Conservation (phyloP, 2,888 invertebrate genomes). For the Dryadula phaetusa region DNA sequence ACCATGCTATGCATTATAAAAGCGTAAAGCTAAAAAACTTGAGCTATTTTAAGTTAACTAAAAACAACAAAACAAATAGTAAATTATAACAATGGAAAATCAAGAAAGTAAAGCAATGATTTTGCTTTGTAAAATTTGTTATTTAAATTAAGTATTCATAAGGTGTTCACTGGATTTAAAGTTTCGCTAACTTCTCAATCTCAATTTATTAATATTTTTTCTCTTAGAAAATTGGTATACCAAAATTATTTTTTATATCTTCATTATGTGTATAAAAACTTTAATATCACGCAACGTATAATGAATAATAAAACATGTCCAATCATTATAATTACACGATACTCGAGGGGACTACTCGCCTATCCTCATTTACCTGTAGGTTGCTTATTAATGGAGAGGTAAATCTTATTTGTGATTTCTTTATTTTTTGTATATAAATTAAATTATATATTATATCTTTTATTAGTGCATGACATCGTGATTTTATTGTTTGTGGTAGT, state of each 20-base stretch:
- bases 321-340: neutral
- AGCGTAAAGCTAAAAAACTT: no score
- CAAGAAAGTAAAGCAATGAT: slow-evolving; percentile 6
- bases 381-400: neutral
- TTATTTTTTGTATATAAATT: no score
- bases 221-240: neutral
- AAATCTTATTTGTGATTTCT: neutral
- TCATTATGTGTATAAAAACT: neutral
- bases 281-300: neutral
- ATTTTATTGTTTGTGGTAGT: no score
- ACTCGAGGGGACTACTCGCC: neutral
- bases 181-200: slow-evolving; percentile 12
- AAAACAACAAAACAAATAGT: neutral
- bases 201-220: neutral
- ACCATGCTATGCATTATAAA: no score
- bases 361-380: neutral
- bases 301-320: slow-evolving; percentile 4
- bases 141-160: slow-evolving; percentile 36
- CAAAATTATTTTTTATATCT: neutral
- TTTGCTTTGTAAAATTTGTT: slow-evolving; percentile 13
- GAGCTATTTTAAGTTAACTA: no score
- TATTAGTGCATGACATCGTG: no score
- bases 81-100: neutral
- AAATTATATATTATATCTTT: no score
- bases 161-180: slow-evolving; percentile 26